Conservation (phyloP, 2,113 vertebrate species). For the Sarotherodon lohbergeri region DNA sequence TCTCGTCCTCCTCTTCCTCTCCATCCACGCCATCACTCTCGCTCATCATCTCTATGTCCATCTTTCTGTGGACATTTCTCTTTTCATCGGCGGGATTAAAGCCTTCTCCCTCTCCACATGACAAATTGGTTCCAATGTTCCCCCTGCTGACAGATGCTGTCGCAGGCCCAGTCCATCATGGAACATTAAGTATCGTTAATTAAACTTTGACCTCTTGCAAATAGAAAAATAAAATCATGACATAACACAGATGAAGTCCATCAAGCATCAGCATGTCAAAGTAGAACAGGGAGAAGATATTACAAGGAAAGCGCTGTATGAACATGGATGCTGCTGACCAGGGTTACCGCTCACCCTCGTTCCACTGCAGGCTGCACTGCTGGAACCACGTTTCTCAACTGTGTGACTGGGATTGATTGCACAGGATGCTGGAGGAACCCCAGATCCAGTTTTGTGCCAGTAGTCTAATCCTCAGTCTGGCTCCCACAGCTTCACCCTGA, state of each 20-base stretch:
- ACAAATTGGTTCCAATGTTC: conserved; percentile 69
- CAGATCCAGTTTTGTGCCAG: background rate
- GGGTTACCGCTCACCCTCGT: background rate
- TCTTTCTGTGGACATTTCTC: conserved; percentile 42
- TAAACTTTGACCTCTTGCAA: conserved; percentile 49
- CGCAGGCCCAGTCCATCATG: conserved; percentile 41
- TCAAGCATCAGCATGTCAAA: background rate
- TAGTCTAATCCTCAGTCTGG: conserved; percentile 11
- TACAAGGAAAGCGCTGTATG: background rate
- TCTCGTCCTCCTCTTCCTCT: conserved; percentile 21
- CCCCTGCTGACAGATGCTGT: conserved; percentile 61
- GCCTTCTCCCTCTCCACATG: conserved; percentile 44
- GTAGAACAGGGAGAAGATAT: background rate
- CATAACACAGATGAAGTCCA: conserved; percentile 1
- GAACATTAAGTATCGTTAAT: conserved; percentile 59
- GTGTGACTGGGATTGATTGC: background rate
- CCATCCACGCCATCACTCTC: conserved; percentile 39
- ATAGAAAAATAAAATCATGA: conserved; percentile 16
- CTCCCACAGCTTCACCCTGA: conserved; percentile 1
- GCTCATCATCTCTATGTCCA: conserved; percentile 34
- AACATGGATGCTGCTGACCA: background rate
- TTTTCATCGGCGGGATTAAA: conserved; percentile 60
- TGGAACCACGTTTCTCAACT: background rate
- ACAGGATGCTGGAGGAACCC: background rate
- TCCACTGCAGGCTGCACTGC: background rate